phyloP scores from a whole-genome alignment of 2,888 invertebrate genomes.

The Leucania comma region DNA sequence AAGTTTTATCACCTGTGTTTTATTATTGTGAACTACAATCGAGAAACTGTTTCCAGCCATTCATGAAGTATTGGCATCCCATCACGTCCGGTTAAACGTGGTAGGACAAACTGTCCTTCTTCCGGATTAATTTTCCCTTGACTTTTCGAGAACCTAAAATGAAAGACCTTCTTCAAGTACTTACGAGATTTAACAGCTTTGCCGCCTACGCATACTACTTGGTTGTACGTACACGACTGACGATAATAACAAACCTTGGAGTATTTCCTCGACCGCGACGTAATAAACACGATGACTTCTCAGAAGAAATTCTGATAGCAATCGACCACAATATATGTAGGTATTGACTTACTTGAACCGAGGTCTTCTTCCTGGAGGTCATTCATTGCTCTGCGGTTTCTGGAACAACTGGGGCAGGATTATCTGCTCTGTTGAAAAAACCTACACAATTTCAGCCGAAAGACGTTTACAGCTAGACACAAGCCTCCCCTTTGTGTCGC shows the following conservation, averaged over 20 bases:
- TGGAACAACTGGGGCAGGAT: not conserved
- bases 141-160: slow-evolving; percentile 27
- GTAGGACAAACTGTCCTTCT: not conserved
- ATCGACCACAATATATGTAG: slow-evolving; percentile 9
- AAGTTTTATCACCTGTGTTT: too few species aligned
- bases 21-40: not conserved
- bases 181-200: slow-evolving; percentile 9
- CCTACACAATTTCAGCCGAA: not conserved
- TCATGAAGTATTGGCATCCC: not conserved
- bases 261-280: slow-evolving; percentile 23
- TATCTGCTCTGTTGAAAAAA: not conserved
- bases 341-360: not conserved
- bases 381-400: not conserved
- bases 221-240: slow-evolving; percentile 2
- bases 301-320: slow-evolving; percentile 38
- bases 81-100: not conserved
- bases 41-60: not conserved
- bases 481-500: not conserved
- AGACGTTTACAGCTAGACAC: not conserved
- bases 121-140: slow-evolving; percentile 15
- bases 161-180: slow-evolving; percentile 29
- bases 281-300: slow-evolving; percentile 33
- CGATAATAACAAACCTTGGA: slow-evolving; percentile 34
- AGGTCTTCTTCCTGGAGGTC: slow-evolving; percentile 16
- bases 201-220: slow-evolving; percentile 32